Evolutionary conservation across 2,797 vertebrate species (phyloP).

Genomic region (Ciconia nigra): DNA sequence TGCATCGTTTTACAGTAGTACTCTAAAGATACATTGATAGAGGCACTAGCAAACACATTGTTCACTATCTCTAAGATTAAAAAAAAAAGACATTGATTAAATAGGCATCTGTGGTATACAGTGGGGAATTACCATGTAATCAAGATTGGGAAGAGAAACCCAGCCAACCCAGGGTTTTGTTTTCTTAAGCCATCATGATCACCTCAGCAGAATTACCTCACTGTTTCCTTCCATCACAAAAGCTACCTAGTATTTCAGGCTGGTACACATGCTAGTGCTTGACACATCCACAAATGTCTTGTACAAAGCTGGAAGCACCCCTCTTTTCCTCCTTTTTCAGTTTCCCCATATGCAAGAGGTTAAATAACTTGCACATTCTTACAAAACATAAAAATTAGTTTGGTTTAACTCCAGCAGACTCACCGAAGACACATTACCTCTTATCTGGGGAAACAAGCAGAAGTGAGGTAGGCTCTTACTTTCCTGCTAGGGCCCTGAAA

Average conservation of each 20-base stretch:
- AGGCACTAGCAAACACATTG: background rate
- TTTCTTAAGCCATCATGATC: background rate
- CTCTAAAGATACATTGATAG: background rate
- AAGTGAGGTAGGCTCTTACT: background rate
- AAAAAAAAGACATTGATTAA: background rate
- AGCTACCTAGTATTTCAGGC: background rate
- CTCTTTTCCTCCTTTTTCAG: background rate
- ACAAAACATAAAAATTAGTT: background rate
- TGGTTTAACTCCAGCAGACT: background rate
- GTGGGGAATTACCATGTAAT: background rate
- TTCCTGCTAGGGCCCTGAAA: background rate
- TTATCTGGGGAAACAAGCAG: background rate
- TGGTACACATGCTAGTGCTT: background rate
- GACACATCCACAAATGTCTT: background rate
- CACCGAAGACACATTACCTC: background rate
- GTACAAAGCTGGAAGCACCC: background rate
- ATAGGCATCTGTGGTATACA: background rate
- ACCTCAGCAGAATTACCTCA: background rate
- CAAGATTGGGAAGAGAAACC: background rate
- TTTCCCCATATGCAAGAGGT: background rate
- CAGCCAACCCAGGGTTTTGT: background rate
- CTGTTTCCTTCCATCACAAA: background rate
- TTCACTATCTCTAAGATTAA: background rate
- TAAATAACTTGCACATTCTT: background rate
- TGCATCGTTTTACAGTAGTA: background rate